Base-by-base conservation (phyloP, 2,797 vertebrate genomes). In the Liparis tanakae region DNA sequence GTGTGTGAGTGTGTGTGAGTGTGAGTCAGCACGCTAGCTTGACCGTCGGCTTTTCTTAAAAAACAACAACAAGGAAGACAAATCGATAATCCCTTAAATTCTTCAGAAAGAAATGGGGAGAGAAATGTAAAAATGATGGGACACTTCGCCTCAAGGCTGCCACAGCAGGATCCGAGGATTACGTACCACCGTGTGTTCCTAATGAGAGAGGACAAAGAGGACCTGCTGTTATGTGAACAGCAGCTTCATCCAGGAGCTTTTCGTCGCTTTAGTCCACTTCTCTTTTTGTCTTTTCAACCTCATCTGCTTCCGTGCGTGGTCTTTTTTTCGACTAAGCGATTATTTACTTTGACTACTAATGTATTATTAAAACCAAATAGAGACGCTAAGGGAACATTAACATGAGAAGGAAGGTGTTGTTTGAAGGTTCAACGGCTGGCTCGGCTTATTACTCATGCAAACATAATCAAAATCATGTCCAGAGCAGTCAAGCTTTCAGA, bases 21-120 rank as follows among this genome's bases (percentile, higher is more conserved):
- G 69, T 65, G 76, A 63, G 55, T 87, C 83, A 76, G 81, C 60
- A 33, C 37, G 74, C 67, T 80, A 79, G 46, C 72, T 87, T 62
- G 59, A 75, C 72, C 76, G 70, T 74, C 43, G 55, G 80, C 83
- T 88, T 80, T 74, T 69, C 67, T 79, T 74, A 76, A 80, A 91
- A 91, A 87, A 66, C 81, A 83, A 68, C 76, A 71, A 83, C 8
- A 51, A 72, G 76, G 48, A 81, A 73, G 80, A 86, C 87, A 81
- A 93, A 94, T 92, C 63, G 48, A 83, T 94, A 93, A 94, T 91
- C 90, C 84, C 81, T 78, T 78, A 80, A 89, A 87, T 87, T 93
- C 83, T 55, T 73, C 68, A 20, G 50, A 68, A 20, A 50, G 81
- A 85, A 86, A 73, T 2, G 43, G 48, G 57, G 65, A 83, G 69